A percentile compares a stretch with the other conserved stretches of the same genome.
Evolutionary conservation across 2,797 vertebrate genomes (phyloP).

Genomic region (Hippocampus kuda): DNA sequence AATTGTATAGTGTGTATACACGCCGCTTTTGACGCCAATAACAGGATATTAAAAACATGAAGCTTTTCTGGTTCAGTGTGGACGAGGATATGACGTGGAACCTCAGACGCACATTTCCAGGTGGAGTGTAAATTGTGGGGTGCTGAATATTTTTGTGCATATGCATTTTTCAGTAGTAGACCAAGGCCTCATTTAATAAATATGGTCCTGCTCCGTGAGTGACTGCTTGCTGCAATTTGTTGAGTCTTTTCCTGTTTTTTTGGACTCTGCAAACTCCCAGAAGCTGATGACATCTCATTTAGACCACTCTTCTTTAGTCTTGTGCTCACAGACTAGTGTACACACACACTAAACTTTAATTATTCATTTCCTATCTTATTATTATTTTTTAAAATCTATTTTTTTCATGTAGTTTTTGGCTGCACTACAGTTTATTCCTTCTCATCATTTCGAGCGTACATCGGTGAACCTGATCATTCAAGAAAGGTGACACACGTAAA

Average conservation of each 20-base stretch:
- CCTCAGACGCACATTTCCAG: not conserved
- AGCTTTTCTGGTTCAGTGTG: not conserved
- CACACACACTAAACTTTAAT: not conserved
- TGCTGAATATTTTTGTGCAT: not conserved
- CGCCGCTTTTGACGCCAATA: not conserved
- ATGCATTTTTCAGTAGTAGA: not conserved
- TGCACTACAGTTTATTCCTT: not conserved
- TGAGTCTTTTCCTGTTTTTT: slow-evolving; percentile 6
- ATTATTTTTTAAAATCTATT: not conserved
- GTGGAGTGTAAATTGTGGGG: not conserved
- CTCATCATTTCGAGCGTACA: not conserved
- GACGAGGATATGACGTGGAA: not conserved
- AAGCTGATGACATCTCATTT: slow-evolving; percentile 4
- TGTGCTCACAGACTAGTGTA: not conserved
- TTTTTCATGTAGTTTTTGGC: not conserved
- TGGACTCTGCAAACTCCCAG: not conserved
- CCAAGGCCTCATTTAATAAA: not conserved
- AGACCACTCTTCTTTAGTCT: not conserved
- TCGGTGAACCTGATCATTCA: not conserved
- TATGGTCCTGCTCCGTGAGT: not conserved
- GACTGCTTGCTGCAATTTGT: not conserved
- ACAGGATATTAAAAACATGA: not conserved
- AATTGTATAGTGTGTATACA: not conserved
- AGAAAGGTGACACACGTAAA: not conserved
- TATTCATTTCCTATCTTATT: not conserved